A percentile compares a stretch with the other conserved stretches of the same genome.
These are phyloP conservation scores for Abrostola triplasia DNA, from an alignment of 2,888 invertebrate species.

Conservation along the genomic window DNA sequence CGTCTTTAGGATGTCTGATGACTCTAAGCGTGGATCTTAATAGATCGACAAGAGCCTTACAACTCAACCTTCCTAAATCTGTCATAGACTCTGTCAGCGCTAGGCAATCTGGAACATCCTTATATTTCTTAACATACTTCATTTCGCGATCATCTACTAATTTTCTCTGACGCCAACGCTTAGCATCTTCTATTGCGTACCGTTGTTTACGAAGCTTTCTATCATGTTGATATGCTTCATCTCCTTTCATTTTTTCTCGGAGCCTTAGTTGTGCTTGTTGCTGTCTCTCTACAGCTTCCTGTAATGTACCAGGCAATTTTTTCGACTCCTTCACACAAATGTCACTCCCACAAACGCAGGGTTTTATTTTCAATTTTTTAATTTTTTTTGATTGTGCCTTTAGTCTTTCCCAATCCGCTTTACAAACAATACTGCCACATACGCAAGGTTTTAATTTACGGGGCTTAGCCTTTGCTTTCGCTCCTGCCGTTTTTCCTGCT, in stretches of 20 bases:
- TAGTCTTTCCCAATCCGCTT: conserved; percentile 24
- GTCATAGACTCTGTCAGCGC: conserved; percentile 34
- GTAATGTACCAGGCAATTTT: conserved; percentile 22
- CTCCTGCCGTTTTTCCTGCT: no score
- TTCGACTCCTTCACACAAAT: conserved; percentile 32
- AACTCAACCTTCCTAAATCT: conserved; percentile 34
- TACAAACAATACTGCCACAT: conserved; percentile 36
- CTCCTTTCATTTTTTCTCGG: background rate
- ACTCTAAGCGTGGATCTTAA: conserved; percentile 1
- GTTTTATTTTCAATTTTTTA: conserved; percentile 3
- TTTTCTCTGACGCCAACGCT: background rate
- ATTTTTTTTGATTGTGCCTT: background rate
- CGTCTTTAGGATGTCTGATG: conserved; percentile 22
- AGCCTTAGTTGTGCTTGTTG: background rate
- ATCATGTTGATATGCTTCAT: conserved; percentile 5
- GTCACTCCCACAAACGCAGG: conserved; percentile 38
- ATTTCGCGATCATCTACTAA: conserved; percentile 18
- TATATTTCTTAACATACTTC: conserved; percentile 6
- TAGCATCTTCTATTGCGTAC: conserved; percentile 1
- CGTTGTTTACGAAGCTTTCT: conserved; percentile 2
- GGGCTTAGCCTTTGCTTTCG: background rate
- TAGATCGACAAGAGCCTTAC: conserved; percentile 14
- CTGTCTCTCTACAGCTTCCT: conserved; percentile 9
- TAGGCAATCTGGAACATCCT: background rate
- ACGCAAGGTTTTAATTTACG: conserved; percentile 18